Percentiles rank a stretch among this genome's conserved stretches.
phyloP scores from a whole-genome alignment of 2,113 vertebrate species.

The Ciconia stormi region DNA sequence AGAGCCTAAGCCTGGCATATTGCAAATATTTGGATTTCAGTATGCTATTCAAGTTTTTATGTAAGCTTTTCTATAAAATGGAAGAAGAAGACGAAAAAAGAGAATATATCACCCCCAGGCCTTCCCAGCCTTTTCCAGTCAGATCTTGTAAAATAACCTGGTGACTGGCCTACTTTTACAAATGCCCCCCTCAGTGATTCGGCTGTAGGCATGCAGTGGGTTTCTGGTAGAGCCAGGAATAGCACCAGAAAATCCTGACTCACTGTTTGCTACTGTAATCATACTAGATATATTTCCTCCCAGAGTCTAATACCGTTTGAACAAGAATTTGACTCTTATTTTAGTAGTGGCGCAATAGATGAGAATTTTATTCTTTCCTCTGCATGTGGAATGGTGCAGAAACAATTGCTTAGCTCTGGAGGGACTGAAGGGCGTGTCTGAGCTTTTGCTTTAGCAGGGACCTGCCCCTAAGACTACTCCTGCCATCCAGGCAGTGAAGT shows the following conservation, averaged over 20 bases:
- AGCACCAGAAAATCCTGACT: conserved; percentile 37
- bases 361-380: background rate
- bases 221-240: conserved; percentile 28
- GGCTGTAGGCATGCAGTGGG: background rate
- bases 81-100: background rate
- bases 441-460: background rate
- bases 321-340: background rate
- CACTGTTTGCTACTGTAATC: conserved; percentile 7
- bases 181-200: background rate
- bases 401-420: background rate
- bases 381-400: background rate
- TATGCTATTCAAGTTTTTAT: background rate
- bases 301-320: background rate
- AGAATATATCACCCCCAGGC: fast-evolving
- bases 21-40: background rate
- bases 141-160: background rate
- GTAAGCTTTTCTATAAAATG: background rate
- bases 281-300: background rate
- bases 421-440: background rate
- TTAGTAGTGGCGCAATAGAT: background rate
- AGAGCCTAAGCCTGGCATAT: background rate
- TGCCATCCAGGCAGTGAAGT: background rate
- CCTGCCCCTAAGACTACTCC: background rate
- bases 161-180: background rate
- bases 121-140: background rate